A percentile compares a stretch with the other conserved stretches of the same genome.
These are phyloP conservation scores for Meloidogyne exigua DNA, from an alignment of 1,140 invertebrate genomes.

Conservation along the genomic window DNA sequence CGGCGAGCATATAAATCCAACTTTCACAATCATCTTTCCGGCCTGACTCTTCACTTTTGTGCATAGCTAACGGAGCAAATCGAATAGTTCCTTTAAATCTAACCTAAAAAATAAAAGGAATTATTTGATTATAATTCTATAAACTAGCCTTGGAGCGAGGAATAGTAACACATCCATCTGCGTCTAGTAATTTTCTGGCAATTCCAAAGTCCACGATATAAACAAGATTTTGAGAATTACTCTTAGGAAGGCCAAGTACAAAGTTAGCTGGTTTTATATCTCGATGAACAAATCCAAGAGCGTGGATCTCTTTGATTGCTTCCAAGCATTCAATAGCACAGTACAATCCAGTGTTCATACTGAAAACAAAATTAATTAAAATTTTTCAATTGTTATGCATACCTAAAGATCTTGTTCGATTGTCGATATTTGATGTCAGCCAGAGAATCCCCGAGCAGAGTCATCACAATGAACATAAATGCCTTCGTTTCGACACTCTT, in stretches of 20 bases:
- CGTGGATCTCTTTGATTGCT: conserved; percentile 39
- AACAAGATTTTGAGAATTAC: background rate
- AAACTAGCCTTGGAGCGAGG: conserved; percentile 29
- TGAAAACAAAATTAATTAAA: background rate
- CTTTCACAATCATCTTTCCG: conserved; percentile 50
- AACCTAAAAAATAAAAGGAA: conserved; percentile 18
- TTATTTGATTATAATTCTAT: background rate
- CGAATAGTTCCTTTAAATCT: conserved; percentile 50
- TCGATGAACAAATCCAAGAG: conserved; percentile 34
- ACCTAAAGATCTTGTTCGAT: conserved; percentile 21
- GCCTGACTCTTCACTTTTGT: conserved; percentile 38
- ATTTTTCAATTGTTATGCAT: background rate
- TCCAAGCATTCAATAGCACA: conserved; percentile 40
- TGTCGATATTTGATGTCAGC: conserved; percentile 32
- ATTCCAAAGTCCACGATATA: conserved; percentile 43
- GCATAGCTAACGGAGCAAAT: conserved; percentile 43
- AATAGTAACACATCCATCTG: conserved; percentile 17
- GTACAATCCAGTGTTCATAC: conserved; percentile 29
- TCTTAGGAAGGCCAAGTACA: conserved; percentile 31
- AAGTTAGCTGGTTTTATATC: conserved; percentile 43
- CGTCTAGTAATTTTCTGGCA: conserved; percentile 26
- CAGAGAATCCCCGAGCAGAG: conserved; percentile 29
- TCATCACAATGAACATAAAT: conserved; percentile 39
- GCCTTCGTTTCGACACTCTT: conserved; percentile 25
- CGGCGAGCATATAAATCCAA: conserved; percentile 51